Conservation (phyloP, 2,113 vertebrate genomes). For the Neolamprologus tretocephalus region DNA sequence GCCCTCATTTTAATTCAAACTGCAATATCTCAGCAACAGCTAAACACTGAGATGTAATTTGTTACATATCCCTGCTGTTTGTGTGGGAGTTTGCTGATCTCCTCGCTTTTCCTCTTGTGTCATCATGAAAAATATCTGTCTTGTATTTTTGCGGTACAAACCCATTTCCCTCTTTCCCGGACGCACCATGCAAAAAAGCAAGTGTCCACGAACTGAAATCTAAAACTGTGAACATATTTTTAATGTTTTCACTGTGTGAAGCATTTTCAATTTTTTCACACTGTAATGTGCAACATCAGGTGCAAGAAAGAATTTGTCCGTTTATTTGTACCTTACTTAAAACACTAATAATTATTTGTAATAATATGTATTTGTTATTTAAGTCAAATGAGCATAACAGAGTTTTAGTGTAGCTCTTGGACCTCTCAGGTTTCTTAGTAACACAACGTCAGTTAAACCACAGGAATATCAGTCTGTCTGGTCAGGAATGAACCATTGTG, state of each 20-base stretch:
- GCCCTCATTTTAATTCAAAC: not conserved
- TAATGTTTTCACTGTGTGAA: not conserved
- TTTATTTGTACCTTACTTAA: not conserved
- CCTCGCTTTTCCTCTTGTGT: not conserved
- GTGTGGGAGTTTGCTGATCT: not conserved
- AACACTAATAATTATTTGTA: not conserved
- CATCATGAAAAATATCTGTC: not conserved
- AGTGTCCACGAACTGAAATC: not conserved
- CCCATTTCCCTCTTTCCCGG: not conserved
- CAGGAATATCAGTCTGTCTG: not conserved
- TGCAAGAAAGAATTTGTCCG: not conserved
- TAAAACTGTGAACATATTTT: not conserved
- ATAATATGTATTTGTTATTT: not conserved
- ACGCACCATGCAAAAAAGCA: not conserved
- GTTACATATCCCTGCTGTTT: not conserved
- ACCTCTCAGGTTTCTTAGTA: not conserved
- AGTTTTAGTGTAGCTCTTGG: not conserved
- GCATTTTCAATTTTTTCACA: rapidly evolving
- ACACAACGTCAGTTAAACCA: not conserved
- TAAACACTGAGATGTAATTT: not conserved
- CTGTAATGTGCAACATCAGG: not conserved
- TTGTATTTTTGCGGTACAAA: not conserved
- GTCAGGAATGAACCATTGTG: not conserved
- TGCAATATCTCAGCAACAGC: not conserved
- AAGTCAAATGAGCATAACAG: not conserved